A percentile compares a stretch with the other conserved stretches of the same genome.
These are phyloP conservation scores for Takifugu bimaculatus DNA, from an alignment of 2,113 vertebrate species.

Conservation along the genomic window DNA sequence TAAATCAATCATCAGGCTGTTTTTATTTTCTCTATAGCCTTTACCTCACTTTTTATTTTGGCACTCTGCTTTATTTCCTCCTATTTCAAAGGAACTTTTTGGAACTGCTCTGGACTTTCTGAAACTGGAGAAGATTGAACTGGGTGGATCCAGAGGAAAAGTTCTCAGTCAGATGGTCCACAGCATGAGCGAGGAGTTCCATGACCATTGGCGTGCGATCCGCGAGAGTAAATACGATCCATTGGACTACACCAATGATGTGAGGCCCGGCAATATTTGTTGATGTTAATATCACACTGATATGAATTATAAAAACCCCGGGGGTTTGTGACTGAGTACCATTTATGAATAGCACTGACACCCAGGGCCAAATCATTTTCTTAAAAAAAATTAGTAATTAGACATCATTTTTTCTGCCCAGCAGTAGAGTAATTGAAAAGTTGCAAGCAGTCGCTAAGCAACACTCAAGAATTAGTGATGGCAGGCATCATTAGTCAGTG, in stretches of 20 bases:
- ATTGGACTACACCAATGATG: constrained; percentile 67
- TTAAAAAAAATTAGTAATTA: constrained; percentile 39
- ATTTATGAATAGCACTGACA: constrained; percentile 24
- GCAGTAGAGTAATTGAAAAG: constrained; percentile 51
- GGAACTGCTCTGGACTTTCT: constrained; percentile 72
- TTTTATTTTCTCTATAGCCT: not conserved
- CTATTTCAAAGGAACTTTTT: constrained; percentile 72
- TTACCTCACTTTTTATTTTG: too few species aligned
- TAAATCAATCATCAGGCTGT: not conserved
- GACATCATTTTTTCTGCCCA: constrained; percentile 43
- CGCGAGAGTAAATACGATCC: constrained; percentile 76
- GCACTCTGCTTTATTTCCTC: not conserved
- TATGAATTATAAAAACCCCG: constrained; percentile 18
- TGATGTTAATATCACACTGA: constrained; percentile 25
- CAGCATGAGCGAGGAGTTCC: constrained; percentile 71
- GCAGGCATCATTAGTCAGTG: constrained; percentile 27
- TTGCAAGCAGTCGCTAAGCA: constrained; percentile 51
- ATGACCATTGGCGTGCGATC: constrained; percentile 67
- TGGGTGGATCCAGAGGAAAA: constrained; percentile 68
- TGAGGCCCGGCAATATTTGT: constrained; percentile 31
- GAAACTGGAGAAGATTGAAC: constrained; percentile 73
- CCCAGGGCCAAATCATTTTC: constrained; percentile 24
- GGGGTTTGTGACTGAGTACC: constrained; percentile 14
- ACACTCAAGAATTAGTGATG: constrained; percentile 27
- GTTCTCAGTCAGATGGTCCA: constrained; percentile 69